These are phyloP conservation scores for Acrossocheilus wenchowensis DNA, from an alignment of 2,797 vertebrate genomes.

Conservation along the genomic window DNA sequence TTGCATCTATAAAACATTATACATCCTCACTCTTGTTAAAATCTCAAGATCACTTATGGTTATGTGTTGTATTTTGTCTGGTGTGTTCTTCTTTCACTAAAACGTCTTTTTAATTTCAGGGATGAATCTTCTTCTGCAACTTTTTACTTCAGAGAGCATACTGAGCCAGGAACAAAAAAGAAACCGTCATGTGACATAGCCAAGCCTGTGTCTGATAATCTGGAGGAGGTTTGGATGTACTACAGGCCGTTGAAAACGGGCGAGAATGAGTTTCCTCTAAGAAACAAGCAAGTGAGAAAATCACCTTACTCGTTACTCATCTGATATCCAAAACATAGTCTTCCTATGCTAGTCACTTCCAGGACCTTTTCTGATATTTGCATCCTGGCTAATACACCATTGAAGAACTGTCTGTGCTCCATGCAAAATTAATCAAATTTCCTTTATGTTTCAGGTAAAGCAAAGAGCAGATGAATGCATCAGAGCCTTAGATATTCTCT, in stretches of 20 bases:
- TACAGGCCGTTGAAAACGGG: constrained; percentile 77
- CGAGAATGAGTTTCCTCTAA: constrained; percentile 79
- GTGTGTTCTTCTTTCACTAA: background rate
- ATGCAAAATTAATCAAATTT: background rate
- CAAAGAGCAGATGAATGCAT: constrained; percentile 89
- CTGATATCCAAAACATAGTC: background rate
- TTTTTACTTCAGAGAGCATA: constrained; percentile 80
- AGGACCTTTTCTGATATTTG: background rate
- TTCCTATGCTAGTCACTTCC: too few relatives aligned
- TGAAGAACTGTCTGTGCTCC: background rate
- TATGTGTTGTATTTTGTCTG: background rate
- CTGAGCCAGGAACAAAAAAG: constrained; percentile 60
- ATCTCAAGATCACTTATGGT: background rate
- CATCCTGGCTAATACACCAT: background rate
- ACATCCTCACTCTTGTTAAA: background rate
- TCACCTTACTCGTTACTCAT: background rate
- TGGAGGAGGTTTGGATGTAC: constrained; percentile 88
- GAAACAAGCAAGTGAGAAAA: constrained; percentile 85
- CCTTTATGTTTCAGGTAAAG: constrained; percentile 78
- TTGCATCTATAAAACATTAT: background rate
- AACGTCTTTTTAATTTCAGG: constrained; percentile 67
- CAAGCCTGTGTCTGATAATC: constrained; percentile 46
- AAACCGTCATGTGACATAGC: constrained; percentile 44
- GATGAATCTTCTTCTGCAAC: constrained; percentile 92
- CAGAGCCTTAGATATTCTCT: constrained; percentile 84